Conservation (phyloP, 2,888 invertebrate species). For the Himalopsyche anomala region DNA sequence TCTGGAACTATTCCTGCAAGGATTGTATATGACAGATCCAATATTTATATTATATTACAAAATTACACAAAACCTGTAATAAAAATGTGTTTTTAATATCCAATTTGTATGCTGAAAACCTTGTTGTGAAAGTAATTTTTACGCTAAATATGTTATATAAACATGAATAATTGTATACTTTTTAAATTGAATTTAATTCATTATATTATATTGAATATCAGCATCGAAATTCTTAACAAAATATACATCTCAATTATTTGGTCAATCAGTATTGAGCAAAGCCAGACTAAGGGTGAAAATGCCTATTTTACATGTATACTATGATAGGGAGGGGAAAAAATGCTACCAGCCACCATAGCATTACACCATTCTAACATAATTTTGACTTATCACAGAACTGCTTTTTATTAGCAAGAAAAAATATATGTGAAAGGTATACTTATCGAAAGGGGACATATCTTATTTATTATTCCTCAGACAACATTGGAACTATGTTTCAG, state of each 20-base stretch:
- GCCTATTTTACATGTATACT: no score
- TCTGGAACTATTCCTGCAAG: no score
- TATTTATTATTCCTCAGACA: conserved; percentile 14
- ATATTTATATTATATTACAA: no score
- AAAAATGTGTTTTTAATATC: neutral
- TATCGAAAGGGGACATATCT: conserved; percentile 37
- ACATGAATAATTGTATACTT: neutral
- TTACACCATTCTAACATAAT: no score
- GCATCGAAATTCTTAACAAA: neutral
- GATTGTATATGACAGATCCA: no score
- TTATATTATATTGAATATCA: neutral
- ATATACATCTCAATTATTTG: neutral
- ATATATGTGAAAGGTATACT: neutral
- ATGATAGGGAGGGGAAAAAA: no score
- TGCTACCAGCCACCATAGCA: no score
- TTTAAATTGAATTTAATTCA: neutral
- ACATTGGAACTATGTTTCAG: neutral
- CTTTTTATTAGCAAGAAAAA: conserved; percentile 8
- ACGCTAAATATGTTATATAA: neutral
- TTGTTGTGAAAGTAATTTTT: neutral
- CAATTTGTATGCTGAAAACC: neutral
- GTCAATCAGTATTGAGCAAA: neutral
- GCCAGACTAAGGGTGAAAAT: neutral
- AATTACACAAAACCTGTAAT: no score
- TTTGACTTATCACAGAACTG: neutral